Conservation (phyloP, 2,888 invertebrate species). For the Parelbella ahira region DNA sequence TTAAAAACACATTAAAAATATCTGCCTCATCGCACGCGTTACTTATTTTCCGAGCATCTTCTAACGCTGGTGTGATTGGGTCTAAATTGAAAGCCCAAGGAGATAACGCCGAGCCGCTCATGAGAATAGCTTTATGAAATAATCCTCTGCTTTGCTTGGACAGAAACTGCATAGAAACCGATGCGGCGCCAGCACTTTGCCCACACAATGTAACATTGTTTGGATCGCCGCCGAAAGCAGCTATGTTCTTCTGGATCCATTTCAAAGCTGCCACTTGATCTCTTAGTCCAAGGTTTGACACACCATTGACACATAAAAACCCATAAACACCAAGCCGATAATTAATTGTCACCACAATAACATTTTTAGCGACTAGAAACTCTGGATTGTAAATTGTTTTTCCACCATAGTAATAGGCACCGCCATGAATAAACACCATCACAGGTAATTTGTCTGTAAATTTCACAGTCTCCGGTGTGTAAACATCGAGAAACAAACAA, state of each 20-base stretch:
- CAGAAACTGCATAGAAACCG: slow-evolving; percentile 60
- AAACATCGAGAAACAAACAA: slow-evolving; percentile 62
- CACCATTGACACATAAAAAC: slow-evolving; percentile 58
- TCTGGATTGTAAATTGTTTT: slow-evolving; percentile 66
- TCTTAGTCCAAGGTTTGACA: slow-evolving; percentile 64
- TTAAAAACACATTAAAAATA: slow-evolving; percentile 46
- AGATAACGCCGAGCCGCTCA: slow-evolving; percentile 58
- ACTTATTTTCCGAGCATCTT: slow-evolving; percentile 55
- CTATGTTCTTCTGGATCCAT: slow-evolving; percentile 64
- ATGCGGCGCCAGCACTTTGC: slow-evolving; percentile 65
- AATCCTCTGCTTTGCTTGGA: slow-evolving; percentile 54
- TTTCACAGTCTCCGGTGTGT: slow-evolving; percentile 43
- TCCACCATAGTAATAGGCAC: slow-evolving; percentile 65
- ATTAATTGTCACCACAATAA: slow-evolving; percentile 57
- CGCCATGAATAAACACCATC: slow-evolving; percentile 65
- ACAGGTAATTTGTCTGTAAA: slow-evolving; percentile 48
- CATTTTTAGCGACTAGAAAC: slow-evolving; percentile 58
- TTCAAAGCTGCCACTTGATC: slow-evolving; percentile 66
- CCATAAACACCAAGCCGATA: slow-evolving; percentile 65
- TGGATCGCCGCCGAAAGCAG: slow-evolving; percentile 66
- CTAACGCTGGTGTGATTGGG: slow-evolving; percentile 41
- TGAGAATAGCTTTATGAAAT: slow-evolving; percentile 63
- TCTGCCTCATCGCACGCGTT: slow-evolving; percentile 39
- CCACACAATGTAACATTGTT: slow-evolving; percentile 68
- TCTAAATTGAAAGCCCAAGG: slow-evolving; percentile 67